Percentiles rank a stretch among this genome's conserved stretches.
Evolutionary conservation across 2,797 vertebrate species (phyloP).

Genomic region (Taeniopygia guttata): DNA sequence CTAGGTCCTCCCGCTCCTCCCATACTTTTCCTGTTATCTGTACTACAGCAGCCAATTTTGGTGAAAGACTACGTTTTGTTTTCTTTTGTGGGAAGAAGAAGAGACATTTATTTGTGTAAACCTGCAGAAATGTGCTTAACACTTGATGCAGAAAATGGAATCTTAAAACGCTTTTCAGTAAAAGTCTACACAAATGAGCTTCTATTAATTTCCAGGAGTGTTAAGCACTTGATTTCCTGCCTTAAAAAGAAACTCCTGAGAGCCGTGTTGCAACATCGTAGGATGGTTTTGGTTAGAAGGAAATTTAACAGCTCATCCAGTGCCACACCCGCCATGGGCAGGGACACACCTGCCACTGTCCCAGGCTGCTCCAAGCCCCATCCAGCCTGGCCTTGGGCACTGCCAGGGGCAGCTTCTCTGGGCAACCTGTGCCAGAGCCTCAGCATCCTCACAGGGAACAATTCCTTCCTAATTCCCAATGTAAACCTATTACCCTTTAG

Average conservation of each 20-base stretch:
- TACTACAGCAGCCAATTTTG: not conserved
- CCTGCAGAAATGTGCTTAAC: not conserved
- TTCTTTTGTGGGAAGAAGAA: not conserved
- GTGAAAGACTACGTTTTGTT: not conserved
- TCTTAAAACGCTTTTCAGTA: not conserved
- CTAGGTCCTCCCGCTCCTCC: not conserved
- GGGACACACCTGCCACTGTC: not conserved
- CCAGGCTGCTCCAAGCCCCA: not conserved
- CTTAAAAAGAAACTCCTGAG: not conserved
- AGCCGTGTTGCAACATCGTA: not conserved
- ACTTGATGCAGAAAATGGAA: not conserved
- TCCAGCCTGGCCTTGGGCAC: not conserved
- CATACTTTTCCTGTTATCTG: not conserved
- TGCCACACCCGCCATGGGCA: rapidly evolving
- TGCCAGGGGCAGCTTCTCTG: not conserved
- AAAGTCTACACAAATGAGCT: not conserved
- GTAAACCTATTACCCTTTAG: no score
- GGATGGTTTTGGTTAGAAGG: not conserved
- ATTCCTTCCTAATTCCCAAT: not conserved
- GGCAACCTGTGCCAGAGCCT: not conserved
- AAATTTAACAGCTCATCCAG: not conserved
- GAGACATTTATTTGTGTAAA: not conserved
- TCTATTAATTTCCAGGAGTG: not conserved
- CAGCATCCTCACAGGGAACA: not conserved
- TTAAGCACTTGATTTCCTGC: not conserved